Evolutionary conservation across 2,113 vertebrate species (phyloP).

Genomic region (Raja brachyura): DNA sequence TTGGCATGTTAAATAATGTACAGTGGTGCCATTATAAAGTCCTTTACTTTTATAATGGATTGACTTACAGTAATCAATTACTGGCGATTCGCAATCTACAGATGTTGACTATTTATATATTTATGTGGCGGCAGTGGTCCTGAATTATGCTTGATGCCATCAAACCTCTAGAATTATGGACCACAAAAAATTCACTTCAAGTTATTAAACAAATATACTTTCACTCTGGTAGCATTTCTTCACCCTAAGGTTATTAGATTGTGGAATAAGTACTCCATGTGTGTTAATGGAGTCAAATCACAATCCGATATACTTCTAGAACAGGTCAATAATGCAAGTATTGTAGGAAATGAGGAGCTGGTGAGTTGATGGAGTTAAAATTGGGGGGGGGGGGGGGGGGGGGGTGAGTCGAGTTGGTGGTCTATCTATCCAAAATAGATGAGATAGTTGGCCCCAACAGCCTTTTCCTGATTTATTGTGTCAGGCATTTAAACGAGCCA

Average conservation of each 20-base stretch:
- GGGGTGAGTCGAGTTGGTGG: not conserved
- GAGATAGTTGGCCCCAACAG: not conserved
- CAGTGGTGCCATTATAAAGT: not conserved
- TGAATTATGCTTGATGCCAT: not conserved
- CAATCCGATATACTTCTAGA: not conserved
- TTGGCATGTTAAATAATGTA: not conserved
- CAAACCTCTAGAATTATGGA: not conserved
- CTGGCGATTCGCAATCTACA: not conserved
- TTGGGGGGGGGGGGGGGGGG: no score
- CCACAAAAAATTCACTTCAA: not conserved
- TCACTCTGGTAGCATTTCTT: not conserved
- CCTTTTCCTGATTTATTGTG: not conserved
- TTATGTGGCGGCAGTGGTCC: not conserved
- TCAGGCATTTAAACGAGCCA: not conserved
- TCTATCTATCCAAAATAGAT: not conserved
- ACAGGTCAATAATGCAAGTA: not conserved
- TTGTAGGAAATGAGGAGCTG: not conserved
- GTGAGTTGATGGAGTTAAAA: not conserved
- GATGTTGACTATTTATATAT: not conserved
- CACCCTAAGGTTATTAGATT: not conserved
- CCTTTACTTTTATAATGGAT: not conserved
- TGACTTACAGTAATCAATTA: not conserved
- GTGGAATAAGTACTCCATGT: not conserved
- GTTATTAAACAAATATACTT: not conserved
- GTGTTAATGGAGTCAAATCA: not conserved